Percentiles rank a stretch among this genome's conserved stretches.
Evolutionary conservation across 2,888 invertebrate genomes (phyloP).

Genomic region (Eumacrocentrus americanus): DNA sequence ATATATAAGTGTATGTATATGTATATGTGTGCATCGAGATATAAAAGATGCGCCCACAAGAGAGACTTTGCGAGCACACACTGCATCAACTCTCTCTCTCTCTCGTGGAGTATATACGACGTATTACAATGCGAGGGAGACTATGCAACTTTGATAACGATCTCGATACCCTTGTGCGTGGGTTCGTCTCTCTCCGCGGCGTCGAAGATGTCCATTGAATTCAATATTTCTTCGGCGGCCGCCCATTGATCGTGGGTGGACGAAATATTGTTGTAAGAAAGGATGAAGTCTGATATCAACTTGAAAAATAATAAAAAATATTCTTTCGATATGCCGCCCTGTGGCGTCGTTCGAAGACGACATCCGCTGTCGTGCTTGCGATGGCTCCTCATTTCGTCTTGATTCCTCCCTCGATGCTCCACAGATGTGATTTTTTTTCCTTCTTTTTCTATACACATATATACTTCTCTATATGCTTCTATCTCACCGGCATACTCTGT

Average conservation of each 20-base stretch:
- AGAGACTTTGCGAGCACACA: constrained; percentile 23
- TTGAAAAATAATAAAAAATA: background rate
- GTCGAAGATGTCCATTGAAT: constrained; percentile 26
- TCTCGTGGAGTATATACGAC: constrained; percentile 23
- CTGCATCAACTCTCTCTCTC: no score
- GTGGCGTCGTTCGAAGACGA: constrained; percentile 11
- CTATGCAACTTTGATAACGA: constrained; percentile 39
- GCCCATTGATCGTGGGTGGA: constrained; percentile 24
- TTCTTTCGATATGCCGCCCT: background rate
- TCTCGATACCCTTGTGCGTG: constrained; percentile 40
- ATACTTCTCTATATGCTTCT: background rate
- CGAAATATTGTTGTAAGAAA: constrained; percentile 12
- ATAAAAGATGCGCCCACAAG: constrained; percentile 38
- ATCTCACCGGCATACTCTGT: no score
- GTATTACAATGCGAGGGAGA: constrained; percentile 37
- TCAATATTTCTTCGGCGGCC: constrained; percentile 27
- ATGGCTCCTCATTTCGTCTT: background rate
- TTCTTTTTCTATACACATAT: background rate
- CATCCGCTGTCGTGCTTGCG: background rate
- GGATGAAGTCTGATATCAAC: constrained; percentile 10
- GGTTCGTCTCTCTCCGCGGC: constrained; percentile 20
- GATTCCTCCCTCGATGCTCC: constrained; percentile 11
- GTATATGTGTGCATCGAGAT: constrained; percentile 38
- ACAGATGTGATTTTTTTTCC: constrained; percentile 15
- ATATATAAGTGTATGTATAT: no score